Evolutionary conservation across 2,113 vertebrate genomes (phyloP).

Genomic region (Pygoscelis adeliae): DNA sequence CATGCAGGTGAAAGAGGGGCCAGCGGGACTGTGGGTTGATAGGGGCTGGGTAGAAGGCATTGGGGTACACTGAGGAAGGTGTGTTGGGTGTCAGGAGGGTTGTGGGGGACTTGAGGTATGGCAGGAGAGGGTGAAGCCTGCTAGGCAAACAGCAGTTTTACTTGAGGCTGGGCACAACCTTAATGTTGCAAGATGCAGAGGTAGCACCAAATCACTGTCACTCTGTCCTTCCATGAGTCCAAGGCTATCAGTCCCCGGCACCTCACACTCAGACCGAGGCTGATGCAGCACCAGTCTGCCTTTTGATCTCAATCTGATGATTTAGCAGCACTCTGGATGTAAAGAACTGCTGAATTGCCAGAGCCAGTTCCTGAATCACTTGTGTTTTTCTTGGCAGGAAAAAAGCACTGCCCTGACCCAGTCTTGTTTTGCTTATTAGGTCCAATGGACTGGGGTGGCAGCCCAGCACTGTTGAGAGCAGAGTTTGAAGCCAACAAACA

Average conservation of each 20-base stretch:
- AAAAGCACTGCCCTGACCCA: background rate
- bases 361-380: conserved; percentile 4
- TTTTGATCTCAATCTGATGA: background rate
- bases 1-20: background rate
- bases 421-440: background rate
- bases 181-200: background rate
- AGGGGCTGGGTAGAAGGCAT: background rate
- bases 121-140: background rate
- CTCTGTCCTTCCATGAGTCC: background rate
- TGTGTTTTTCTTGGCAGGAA: background rate
- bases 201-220: background rate
- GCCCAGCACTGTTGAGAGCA: background rate
- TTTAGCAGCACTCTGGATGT: background rate
- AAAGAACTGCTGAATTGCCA: background rate
- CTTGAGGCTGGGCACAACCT: background rate
- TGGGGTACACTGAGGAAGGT: background rate
- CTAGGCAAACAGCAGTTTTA: background rate
- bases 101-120: background rate
- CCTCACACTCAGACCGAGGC: background rate
- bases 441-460: background rate
- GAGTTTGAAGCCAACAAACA: background rate
- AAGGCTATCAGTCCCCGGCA: background rate
- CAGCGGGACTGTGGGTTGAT: background rate
- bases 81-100: background rate
- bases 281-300: background rate